phyloP scores from a whole-genome alignment of 2,113 vertebrate species.

The Passer montanus region DNA sequence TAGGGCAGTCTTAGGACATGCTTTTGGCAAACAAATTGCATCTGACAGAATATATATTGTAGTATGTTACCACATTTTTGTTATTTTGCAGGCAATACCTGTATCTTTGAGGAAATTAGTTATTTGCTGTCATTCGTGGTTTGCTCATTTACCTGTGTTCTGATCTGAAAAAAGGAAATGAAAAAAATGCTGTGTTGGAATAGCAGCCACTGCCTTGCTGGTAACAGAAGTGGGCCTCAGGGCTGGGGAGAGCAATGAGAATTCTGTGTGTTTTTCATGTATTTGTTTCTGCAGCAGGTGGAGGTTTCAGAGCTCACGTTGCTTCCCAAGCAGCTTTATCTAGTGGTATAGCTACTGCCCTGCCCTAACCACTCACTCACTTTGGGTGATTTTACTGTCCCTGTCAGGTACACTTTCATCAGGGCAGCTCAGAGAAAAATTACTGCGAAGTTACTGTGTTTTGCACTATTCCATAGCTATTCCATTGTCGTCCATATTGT shows the following conservation, averaged over 20 bases:
- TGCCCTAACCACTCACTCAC: background rate
- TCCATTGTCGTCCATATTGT: constrained; percentile 7
- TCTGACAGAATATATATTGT: background rate
- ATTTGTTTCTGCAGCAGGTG: background rate
- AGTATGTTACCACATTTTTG: background rate
- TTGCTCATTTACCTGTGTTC: background rate
- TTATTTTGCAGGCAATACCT: background rate
- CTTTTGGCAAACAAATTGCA: background rate
- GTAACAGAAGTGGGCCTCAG: background rate
- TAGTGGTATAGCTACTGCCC: background rate
- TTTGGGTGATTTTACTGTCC: background rate
- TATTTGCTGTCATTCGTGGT: background rate
- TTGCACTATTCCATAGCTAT: background rate
- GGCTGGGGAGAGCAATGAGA: background rate
- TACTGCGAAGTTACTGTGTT: background rate
- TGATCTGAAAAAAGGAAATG: background rate
- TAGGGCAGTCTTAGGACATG: background rate
- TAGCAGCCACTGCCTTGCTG: background rate
- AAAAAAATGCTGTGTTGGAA: background rate
- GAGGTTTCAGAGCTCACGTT: background rate
- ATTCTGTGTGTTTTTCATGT: background rate
- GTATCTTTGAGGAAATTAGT: background rate
- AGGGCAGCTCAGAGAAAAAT: constrained; percentile 1
- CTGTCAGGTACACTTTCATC: background rate
- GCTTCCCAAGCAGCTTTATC: constrained; percentile 6